These are phyloP conservation scores for Benthosema pterotum DNA, from an alignment of 2,797 vertebrate species.

Conservation along the genomic window DNA sequence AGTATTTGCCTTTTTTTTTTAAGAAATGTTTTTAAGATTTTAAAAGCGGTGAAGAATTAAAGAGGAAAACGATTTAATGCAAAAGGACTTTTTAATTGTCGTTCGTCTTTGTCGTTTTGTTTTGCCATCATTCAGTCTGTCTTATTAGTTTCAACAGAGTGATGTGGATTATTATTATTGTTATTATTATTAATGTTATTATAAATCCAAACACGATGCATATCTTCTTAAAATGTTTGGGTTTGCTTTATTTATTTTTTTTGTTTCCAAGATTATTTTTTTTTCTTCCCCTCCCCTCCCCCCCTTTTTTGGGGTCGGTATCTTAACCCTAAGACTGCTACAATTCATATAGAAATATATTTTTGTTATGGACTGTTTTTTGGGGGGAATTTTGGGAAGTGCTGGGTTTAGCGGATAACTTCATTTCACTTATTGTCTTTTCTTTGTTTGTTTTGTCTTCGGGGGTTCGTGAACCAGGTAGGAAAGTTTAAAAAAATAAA, in stretches of 20 bases:
- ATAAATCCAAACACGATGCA: constrained; percentile 75
- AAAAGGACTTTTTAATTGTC: constrained; percentile 90
- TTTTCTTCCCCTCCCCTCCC: constrained; percentile 46
- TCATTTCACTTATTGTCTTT: constrained; percentile 65
- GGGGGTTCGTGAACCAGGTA: constrained; percentile 50
- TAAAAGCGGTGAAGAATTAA: constrained; percentile 74
- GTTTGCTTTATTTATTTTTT: constrained; percentile 80
- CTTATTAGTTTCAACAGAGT: constrained; percentile 77
- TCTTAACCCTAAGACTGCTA: constrained; percentile 75
- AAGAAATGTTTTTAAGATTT: constrained; percentile 82
- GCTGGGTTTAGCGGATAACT: constrained; percentile 40
- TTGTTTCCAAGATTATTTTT: constrained; percentile 29
- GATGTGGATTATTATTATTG: constrained; percentile 74
- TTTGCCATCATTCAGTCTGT: constrained; percentile 77
- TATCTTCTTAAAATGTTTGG: constrained; percentile 75
- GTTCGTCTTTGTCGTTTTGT: constrained; percentile 69
- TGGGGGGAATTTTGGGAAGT: constrained; percentile 48
- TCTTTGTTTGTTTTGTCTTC: too few species aligned
- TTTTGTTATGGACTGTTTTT: constrained; percentile 81
- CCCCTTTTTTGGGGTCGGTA: constrained; percentile 39
- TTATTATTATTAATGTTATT: constrained; percentile 51
- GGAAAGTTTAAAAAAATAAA: constrained; percentile 51
- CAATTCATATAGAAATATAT: constrained; percentile 81
- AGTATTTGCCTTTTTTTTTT: constrained; percentile 83
- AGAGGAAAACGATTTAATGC: constrained; percentile 82